Conservation (phyloP, 2,888 invertebrate genomes). For the Pomacea canaliculata region DNA sequence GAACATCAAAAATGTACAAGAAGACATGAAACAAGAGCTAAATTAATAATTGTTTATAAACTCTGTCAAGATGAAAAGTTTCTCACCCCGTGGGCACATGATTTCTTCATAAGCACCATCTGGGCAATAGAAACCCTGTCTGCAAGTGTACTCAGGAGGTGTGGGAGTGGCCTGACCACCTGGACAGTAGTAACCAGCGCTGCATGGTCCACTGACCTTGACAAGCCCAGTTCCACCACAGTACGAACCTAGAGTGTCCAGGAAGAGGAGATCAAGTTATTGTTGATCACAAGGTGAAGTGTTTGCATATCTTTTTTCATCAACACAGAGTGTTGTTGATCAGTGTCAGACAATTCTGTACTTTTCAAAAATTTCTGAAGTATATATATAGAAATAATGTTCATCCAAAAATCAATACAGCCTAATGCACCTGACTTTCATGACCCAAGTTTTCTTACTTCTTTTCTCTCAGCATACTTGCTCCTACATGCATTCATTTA, state of each 20-base stretch:
- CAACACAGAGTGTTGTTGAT: too few relatives aligned
- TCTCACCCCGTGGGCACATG: constrained; percentile 57
- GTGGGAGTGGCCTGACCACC: constrained; percentile 56
- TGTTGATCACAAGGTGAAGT: too few relatives aligned
- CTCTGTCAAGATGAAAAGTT: neutral
- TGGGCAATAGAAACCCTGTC: constrained; percentile 61
- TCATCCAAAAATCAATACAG: too few relatives aligned
- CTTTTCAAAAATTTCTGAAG: too few relatives aligned
- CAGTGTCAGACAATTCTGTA: too few relatives aligned
- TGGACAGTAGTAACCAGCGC: constrained; percentile 64
- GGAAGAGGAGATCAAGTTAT: neutral
- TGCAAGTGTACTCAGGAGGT: constrained; percentile 55
- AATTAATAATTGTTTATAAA: neutral
- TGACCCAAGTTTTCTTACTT: too few relatives aligned
- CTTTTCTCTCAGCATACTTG: too few relatives aligned
- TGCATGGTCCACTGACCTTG: constrained; percentile 53
- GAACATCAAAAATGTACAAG: neutral
- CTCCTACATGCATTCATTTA: too few relatives aligned
- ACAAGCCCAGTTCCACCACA: constrained; percentile 57
- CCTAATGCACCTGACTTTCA: too few relatives aligned
- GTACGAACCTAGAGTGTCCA: constrained; percentile 54
- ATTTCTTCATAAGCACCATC: constrained; percentile 50
- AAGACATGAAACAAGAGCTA: neutral
- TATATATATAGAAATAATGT: too few relatives aligned
- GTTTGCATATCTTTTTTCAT: too few relatives aligned